Evolutionary conservation across 2,797 vertebrate genomes (phyloP).

Genomic region (Arrhamphus sclerolepis): DNA sequence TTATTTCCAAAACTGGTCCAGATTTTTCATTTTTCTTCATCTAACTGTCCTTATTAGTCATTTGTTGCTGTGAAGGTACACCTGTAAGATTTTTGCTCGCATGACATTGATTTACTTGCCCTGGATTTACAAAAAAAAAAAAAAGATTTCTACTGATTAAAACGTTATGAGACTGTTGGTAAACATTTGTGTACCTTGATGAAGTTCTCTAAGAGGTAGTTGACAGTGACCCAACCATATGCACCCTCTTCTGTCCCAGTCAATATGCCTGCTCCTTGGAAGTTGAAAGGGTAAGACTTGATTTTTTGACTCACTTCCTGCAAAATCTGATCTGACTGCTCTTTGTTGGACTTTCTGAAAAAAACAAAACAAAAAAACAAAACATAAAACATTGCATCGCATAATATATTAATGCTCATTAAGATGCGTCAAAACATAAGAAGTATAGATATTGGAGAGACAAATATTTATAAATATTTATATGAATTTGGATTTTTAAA

Average conservation of each 20-base stretch:
- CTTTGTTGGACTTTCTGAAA: conserved; percentile 63
- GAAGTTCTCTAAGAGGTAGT: conserved; percentile 89
- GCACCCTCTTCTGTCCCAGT: conserved; percentile 86
- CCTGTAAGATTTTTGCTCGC: no score
- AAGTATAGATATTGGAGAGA: background rate
- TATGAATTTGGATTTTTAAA: no score
- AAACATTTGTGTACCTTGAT: conserved; percentile 80
- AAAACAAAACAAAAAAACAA: background rate
- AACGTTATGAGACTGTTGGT: no score
- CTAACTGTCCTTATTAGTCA: no score
- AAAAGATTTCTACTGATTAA: no score
- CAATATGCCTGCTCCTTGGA: conserved; percentile 83
- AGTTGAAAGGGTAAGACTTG: conserved; percentile 82
- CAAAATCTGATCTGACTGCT: conserved; percentile 72
- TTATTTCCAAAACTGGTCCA: background rate
- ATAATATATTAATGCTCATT: background rate
- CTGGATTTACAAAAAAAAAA: no score
- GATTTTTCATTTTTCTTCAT: no score
- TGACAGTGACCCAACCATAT: conserved; percentile 91
- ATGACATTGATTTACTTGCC: no score
- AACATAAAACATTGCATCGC: no score
- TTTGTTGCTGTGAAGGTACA: no score
- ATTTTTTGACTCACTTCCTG: conserved; percentile 79
- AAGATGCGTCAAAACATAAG: background rate
- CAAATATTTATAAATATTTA: no score